Percentiles rank a stretch among this genome's conserved stretches.
phyloP scores from a whole-genome alignment of 2,888 invertebrate species.

The Aphrophora alni region DNA sequence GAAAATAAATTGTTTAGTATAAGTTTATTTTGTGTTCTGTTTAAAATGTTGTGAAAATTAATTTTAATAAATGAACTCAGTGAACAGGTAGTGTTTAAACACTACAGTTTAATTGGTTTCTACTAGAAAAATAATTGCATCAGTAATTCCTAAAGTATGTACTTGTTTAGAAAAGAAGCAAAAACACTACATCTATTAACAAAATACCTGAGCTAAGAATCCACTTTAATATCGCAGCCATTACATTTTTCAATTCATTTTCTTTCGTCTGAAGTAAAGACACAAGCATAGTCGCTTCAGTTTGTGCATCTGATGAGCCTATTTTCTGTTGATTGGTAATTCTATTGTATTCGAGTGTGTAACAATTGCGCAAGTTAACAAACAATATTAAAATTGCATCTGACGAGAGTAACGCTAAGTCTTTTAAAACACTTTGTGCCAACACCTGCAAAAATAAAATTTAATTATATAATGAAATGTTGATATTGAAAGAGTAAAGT shows the following conservation, averaged over 20 bases:
- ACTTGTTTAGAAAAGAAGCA: too few species aligned
- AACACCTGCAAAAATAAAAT: conserved; percentile 58
- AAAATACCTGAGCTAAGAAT: conserved; percentile 46
- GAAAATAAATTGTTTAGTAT: too few species aligned
- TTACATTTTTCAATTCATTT: conserved; percentile 50
- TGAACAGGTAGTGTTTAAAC: too few species aligned
- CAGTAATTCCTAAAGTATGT: too few species aligned
- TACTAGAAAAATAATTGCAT: too few species aligned
- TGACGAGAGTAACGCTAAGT: conserved; percentile 79
- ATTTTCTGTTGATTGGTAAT: neutral
- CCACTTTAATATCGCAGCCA: conserved; percentile 60
- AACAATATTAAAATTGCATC: conserved; percentile 80
- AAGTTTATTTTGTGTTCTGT: too few species aligned
- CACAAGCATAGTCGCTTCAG: conserved; percentile 15
- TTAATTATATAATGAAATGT: too few species aligned
- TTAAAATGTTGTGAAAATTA: too few species aligned
- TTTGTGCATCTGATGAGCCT: neutral
- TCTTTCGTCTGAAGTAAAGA: conserved; percentile 46
- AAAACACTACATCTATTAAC: too few species aligned
- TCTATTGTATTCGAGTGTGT: conserved; percentile 37
- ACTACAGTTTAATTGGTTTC: too few species aligned
- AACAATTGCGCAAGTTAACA: conserved; percentile 71
- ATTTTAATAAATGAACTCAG: too few species aligned
- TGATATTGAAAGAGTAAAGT: too few species aligned
- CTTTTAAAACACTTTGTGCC: conserved; percentile 73